Conservation (phyloP, 2,888 invertebrate genomes). For the Allygus modestus region DNA sequence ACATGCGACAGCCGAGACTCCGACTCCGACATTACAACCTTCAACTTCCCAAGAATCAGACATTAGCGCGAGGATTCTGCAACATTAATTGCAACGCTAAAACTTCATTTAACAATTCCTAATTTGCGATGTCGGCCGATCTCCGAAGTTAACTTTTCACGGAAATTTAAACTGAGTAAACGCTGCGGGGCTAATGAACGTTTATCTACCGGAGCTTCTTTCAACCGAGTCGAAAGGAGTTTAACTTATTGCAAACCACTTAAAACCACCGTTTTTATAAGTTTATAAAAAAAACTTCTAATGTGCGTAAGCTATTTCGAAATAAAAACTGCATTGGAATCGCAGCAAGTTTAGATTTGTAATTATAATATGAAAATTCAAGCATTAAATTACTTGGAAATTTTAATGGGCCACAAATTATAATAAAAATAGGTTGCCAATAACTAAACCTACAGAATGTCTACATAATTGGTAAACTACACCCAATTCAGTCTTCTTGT, state of each 20-base stretch:
- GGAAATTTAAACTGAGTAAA: not conserved
- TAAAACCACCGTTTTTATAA: too few species aligned
- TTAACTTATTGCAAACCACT: not conserved
- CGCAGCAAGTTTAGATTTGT: too few species aligned
- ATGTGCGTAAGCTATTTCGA: too few species aligned
- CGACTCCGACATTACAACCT: slow-evolving; percentile 43
- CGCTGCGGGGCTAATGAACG: slow-evolving; percentile 7
- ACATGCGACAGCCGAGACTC: slow-evolving; percentile 43
- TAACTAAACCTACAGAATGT: too few species aligned
- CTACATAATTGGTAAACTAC: too few species aligned
- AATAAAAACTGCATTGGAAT: too few species aligned
- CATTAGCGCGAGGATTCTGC: slow-evolving; percentile 32
- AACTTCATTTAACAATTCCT: slow-evolving; percentile 55
- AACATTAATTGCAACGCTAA: slow-evolving; percentile 58
- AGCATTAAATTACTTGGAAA: too few species aligned
- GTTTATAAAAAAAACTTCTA: too few species aligned
- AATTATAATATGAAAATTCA: too few species aligned
- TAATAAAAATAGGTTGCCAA: too few species aligned
- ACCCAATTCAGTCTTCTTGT: too few species aligned
- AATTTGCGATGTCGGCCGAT: slow-evolving; percentile 25
- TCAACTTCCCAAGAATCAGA: slow-evolving; percentile 50
- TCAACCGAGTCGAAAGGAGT: not conserved
- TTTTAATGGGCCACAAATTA: too few species aligned
- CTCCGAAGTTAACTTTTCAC: not conserved
- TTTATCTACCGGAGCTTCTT: not conserved